Base-by-base conservation (phyloP, 2,888 invertebrate genomes). In the Neoaliturus tenellus region DNA sequence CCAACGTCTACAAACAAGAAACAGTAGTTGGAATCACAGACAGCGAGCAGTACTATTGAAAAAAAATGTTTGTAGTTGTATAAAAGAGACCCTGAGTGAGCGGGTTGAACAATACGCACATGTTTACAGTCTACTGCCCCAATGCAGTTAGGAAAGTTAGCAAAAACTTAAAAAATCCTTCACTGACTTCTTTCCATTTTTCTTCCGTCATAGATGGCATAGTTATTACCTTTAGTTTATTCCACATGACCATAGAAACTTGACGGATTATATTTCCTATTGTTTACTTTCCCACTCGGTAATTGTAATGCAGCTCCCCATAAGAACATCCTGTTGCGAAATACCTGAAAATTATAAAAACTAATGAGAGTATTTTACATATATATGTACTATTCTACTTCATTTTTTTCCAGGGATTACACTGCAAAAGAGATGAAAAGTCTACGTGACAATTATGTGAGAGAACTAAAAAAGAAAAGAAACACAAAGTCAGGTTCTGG, bases 61-160 rank as follows among this genome's bases (percentile, higher is more conserved):
- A 85, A 87, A 83, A 84, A 86, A 85, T 87, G 83, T 86, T 87
- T 88, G 81, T 87, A 87, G 80, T 88, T 88, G 80, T 86, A 86
- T 84, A 85, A 88, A 80, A 87, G 80, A 44, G 87, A 87, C 62
- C 87, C 87, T 71, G 84, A 85, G 82, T 85, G 51, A 80, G 83
- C 67, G 75, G 88, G 87, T 81, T 86, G 82, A 48, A 85, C 85
- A 23, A 87, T 80, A 67, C 86, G 41, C 1, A 87, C 78, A 71
- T 86, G 86, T 44, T 86, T 87, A 1, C 87, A 86, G 20, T 86
- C 87, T 17, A 88, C 84, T 78, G 84, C 85, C 83, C 88, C 87
- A 67, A 88, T 85, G 84, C 88, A 88, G 84, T 88, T 86, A 62
- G 86, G 88, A 86, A 88, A 88, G 83, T 88, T 88, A 41, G 87